Evolutionary conservation across 2,113 vertebrate species (phyloP), one percentile per base, ranked within the genome.

Genomic region (Pelecanoides urinatrix): DNA sequence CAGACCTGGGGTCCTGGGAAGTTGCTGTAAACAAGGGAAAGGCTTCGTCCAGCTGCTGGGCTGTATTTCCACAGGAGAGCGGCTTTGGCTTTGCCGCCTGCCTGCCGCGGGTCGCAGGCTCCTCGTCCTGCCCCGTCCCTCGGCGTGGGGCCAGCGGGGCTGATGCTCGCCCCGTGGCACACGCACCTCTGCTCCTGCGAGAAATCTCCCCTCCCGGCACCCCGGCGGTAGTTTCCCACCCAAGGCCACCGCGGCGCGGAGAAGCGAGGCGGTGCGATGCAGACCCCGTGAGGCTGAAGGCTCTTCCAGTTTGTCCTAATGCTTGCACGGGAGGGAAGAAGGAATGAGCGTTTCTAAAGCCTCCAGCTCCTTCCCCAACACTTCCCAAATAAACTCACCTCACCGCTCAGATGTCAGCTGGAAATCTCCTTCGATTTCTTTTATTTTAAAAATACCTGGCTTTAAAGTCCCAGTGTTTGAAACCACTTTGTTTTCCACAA

Each of bases 121-220:
- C 16, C 9, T 58, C 3, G 2, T 19, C 70, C 61, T 58, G n/a
- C 56, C 44, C 72, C 17, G 6, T 26, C 55, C 8, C 13, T 21
- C 1, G 1, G 19, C 1, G 2, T 15, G 32, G 73, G 45, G 22
- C 5, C 7, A 56, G 19, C 0, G 0, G 66, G 86, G 34, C 44
- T 36, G 45, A 10, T 40, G 23, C 14, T 81, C 50, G 30, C 59
- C 44, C 38, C 26, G 2, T 0, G 23, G 36, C 52, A 16, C 65
- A 20, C 5, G 7, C 17, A 5, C 10, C 29, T 73, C 49, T 36
- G 23, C 61, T 52, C 45, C 49, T 42, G 16, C 29, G 7, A 11
- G 42, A 32, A 20, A 7, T 10, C 32, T 42, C 47, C 4, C 23
- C 61, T 58, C 71, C 58, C 0, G 2, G 27, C 52, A 18, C 11